These are phyloP conservation scores for Diacarnus erythraeanus DNA, from an alignment of 37 sponge, comb jelly and placozoan genomes.

Conservation along the genomic window DNA sequence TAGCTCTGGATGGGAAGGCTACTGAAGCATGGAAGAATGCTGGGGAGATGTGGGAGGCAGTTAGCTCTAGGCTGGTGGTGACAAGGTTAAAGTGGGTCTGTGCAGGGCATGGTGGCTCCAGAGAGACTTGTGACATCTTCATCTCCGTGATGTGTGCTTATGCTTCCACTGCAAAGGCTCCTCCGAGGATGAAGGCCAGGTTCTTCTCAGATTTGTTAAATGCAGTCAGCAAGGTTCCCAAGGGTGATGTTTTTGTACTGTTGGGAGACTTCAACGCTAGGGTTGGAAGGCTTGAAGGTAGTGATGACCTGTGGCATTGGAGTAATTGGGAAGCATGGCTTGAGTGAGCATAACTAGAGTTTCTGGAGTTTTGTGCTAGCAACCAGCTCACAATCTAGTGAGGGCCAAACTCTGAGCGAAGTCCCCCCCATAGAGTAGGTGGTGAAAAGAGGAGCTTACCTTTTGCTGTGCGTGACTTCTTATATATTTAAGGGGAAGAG, in stretches of 20 bases:
- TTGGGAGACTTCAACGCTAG: constrained; percentile 20
- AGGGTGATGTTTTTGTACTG: constrained; percentile 15
- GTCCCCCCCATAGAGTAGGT: no score
- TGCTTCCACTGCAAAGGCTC: constrained; percentile 45
- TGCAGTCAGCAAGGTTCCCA: constrained; percentile 6
- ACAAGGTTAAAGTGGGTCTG: constrained; percentile 23
- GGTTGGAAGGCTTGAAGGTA: not conserved
- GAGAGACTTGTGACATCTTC: constrained; percentile 1
- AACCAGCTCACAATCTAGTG: constrained; percentile 46
- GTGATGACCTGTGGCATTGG: constrained; percentile 4
- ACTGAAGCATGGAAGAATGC: constrained; percentile 40
- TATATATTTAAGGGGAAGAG: no score
- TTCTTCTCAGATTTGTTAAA: constrained; percentile 21
- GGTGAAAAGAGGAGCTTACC: no score
- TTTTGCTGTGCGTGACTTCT: no score
- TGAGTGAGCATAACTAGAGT: no score
- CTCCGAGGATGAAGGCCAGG: constrained; percentile 7
- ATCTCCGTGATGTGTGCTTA: constrained; percentile 34
- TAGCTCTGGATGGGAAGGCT: constrained; percentile 18
- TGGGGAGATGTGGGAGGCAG: constrained; percentile 55
- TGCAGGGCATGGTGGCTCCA: constrained; percentile 11
- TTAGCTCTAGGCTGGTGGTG: constrained; percentile 32
- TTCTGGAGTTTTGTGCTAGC: constrained; percentile 40
- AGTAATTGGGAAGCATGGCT: constrained; percentile 33
- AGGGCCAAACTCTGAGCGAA: no score